Conservation (phyloP, 2,113 vertebrate species). For the Athene noctua region DNA sequence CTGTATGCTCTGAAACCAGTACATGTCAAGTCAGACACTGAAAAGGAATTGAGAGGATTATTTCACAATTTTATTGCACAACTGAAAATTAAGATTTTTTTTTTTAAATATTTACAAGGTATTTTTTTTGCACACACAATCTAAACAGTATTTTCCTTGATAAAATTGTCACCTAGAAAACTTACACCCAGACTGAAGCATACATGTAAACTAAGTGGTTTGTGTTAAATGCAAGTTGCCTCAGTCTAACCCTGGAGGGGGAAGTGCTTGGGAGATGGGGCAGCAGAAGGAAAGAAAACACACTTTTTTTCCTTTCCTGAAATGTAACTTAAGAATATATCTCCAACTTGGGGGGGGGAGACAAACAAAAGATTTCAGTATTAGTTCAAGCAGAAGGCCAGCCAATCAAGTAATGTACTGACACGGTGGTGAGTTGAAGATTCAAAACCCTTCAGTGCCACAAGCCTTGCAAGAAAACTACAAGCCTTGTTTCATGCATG, state of each 20-base stretch:
- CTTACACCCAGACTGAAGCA: background rate
- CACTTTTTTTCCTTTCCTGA: background rate
- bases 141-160: background rate
- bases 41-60: constrained; percentile 33
- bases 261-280: background rate
- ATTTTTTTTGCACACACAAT: constrained; percentile 20
- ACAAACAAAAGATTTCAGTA: background rate
- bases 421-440: background rate
- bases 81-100: constrained; percentile 10
- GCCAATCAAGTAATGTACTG: background rate
- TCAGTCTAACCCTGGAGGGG: background rate
- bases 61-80: constrained; percentile 66
- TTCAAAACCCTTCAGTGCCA: background rate
- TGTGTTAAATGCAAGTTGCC: background rate
- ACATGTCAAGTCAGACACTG: background rate
- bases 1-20: background rate
- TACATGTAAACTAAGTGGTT: background rate
- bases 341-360: background rate
- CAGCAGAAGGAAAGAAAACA: background rate
- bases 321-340: background rate
- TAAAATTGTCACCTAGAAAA: constrained; percentile 38
- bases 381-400: background rate
- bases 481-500: background rate
- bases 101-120: constrained; percentile 39
- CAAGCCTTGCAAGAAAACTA: background rate